phyloP scores from a whole-genome alignment of 2,113 vertebrate species.

The Mesembrinibis cayennensis region DNA sequence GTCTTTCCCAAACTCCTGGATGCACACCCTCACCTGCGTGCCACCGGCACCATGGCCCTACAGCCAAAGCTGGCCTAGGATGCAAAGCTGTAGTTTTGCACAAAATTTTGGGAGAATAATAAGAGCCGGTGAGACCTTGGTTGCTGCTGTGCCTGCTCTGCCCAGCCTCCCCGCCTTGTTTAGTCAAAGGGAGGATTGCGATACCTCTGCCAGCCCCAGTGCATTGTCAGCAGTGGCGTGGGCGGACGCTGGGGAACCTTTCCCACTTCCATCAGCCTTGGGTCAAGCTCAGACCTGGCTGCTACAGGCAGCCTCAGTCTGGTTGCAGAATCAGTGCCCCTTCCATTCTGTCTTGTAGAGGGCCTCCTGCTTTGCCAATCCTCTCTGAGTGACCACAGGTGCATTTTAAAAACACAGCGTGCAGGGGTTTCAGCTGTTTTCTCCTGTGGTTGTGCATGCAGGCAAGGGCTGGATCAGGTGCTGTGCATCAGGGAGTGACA shows the following conservation, averaged over 20 bases:
- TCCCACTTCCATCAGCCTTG: neutral
- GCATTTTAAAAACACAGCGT: neutral
- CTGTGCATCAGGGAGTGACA: accelerated
- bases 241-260: neutral
- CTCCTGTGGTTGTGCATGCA: neutral
- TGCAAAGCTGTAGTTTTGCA: neutral
- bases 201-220: neutral
- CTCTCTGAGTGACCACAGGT: neutral
- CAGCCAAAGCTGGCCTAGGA: neutral
- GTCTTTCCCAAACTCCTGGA: neutral
- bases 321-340: neutral
- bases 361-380: neutral
- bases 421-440: neutral
- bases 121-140: neutral
- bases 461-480: neutral
- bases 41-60: neutral
- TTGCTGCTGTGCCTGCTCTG: neutral
- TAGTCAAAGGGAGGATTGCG: neutral
- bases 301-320: neutral
- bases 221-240: accelerated
- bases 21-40: neutral
- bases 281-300: neutral
- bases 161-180: neutral
- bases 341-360: neutral
- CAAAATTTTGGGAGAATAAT: neutral